Conservation (phyloP, 2,113 vertebrate species). For the Meleagris gallopavo region DNA sequence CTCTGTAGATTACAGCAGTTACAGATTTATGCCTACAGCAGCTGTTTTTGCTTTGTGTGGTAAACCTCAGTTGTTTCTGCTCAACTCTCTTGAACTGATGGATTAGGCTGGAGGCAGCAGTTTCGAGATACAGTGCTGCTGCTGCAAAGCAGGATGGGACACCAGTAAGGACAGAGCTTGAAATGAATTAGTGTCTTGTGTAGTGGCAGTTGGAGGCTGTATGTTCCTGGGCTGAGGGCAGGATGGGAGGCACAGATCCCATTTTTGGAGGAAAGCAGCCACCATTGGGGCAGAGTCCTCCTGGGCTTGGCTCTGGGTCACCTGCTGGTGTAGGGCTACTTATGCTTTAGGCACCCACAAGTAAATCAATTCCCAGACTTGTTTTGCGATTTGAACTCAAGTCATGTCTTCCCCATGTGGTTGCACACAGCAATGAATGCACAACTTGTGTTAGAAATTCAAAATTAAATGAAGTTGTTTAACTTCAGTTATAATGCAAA, state of each 20-base stretch:
- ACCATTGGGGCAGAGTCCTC: not conserved
- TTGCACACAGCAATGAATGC: not conserved
- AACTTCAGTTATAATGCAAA: not conserved
- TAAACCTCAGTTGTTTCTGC: not conserved
- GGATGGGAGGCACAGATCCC: not conserved
- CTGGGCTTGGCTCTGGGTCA: not conserved
- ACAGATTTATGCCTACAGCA: not conserved
- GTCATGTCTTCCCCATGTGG: not conserved
- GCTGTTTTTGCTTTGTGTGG: not conserved
- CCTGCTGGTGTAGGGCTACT: not conserved
- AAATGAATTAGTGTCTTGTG: not conserved
- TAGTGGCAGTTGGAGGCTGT: not conserved
- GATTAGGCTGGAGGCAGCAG: too few relatives aligned
- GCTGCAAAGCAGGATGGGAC: not conserved
- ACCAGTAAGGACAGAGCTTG: too few relatives aligned
- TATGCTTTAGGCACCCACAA: not conserved
- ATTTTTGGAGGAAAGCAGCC: not conserved
- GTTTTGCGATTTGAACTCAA: not conserved
- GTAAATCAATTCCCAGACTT: not conserved
- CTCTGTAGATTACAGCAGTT: not conserved
- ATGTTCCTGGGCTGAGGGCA: not conserved
- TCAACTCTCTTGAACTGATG: rapidly evolving
- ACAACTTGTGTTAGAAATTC: not conserved
- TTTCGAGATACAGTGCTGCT: not conserved
- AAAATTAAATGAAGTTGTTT: not conserved